Conservation (phyloP, 1,140 invertebrate genomes). For the Drosophila lini region DNA sequence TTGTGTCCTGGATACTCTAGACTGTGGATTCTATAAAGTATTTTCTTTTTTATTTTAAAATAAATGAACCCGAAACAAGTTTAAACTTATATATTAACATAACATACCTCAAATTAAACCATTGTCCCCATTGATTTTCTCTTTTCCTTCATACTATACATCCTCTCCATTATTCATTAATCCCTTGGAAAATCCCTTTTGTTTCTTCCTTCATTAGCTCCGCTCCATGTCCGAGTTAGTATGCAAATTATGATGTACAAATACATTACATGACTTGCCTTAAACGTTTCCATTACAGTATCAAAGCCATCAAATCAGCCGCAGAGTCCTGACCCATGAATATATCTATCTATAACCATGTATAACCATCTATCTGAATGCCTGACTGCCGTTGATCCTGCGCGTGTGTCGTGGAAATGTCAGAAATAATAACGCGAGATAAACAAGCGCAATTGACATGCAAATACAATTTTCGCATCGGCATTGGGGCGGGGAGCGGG, state of each 20-base stretch:
- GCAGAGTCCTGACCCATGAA: constrained; percentile 30
- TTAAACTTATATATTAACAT: neutral
- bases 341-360: constrained; percentile 14
- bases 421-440: constrained; percentile 78
- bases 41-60: neutral
- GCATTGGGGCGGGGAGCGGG: neutral
- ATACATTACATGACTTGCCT: constrained; percentile 59
- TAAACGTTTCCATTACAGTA: constrained; percentile 51
- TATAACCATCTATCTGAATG: constrained; percentile 15
- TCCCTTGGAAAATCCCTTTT: neutral
- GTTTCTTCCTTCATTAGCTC: constrained; percentile 14
- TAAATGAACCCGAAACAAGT: neutral
- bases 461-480: constrained; percentile 73
- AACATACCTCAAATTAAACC: neutral
- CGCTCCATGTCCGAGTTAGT: constrained; percentile 23
- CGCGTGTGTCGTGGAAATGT: constrained; percentile 61
- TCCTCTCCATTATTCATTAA: constrained; percentile 22
- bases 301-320: constrained; percentile 47
- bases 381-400: constrained; percentile 30
- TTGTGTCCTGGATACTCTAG: neutral
- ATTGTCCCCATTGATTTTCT: neutral
- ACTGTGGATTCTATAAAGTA: neutral
- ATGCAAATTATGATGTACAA: constrained; percentile 69
- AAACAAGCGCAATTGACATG: constrained; percentile 80
- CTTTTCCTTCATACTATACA: neutral